Evolutionary conservation across 2,888 invertebrate genomes (phyloP).

Genomic region (Cephus spinipes): DNA sequence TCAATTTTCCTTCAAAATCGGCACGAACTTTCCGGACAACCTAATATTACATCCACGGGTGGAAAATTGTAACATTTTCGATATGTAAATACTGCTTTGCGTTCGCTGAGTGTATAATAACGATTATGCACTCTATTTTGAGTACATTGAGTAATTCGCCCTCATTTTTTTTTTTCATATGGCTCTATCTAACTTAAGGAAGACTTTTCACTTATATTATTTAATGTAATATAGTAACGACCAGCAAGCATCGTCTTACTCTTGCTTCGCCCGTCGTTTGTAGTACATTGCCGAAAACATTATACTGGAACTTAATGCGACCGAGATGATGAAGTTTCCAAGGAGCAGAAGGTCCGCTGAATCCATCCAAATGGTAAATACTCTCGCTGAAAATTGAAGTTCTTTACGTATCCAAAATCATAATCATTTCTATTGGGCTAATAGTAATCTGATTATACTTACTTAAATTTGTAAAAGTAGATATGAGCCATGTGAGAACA

Average conservation of each 20-base stretch:
- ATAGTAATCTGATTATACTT: slow-evolving; percentile 62
- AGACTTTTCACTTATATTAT: not conserved
- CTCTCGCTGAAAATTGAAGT: slow-evolving; percentile 73
- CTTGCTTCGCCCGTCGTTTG: slow-evolving; percentile 65
- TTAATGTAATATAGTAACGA: not conserved
- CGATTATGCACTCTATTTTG: not conserved
- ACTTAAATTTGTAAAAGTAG: slow-evolving; percentile 85
- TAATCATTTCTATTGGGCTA: slow-evolving; percentile 7
- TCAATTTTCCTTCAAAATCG: too few species aligned
- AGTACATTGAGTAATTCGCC: not conserved
- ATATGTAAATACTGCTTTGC: not conserved
- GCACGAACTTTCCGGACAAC: too few species aligned
- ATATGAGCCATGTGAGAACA: slow-evolving; percentile 84
- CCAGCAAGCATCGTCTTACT: slow-evolving; percentile 32
- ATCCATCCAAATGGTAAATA: slow-evolving; percentile 84
- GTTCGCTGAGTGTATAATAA: not conserved
- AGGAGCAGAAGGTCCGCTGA: slow-evolving; percentile 80
- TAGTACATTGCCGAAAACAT: slow-evolving; percentile 78
- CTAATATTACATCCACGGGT: not conserved
- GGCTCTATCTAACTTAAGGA: not conserved
- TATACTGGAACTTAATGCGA: slow-evolving; percentile 77
- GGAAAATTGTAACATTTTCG: not conserved
- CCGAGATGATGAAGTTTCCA: slow-evolving; percentile 80
- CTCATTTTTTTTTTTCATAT: not conserved
- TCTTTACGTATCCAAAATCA: not conserved